Evolutionary conservation across 2,113 vertebrate genomes (phyloP).

Genomic region (Archocentrus centrarchus): DNA sequence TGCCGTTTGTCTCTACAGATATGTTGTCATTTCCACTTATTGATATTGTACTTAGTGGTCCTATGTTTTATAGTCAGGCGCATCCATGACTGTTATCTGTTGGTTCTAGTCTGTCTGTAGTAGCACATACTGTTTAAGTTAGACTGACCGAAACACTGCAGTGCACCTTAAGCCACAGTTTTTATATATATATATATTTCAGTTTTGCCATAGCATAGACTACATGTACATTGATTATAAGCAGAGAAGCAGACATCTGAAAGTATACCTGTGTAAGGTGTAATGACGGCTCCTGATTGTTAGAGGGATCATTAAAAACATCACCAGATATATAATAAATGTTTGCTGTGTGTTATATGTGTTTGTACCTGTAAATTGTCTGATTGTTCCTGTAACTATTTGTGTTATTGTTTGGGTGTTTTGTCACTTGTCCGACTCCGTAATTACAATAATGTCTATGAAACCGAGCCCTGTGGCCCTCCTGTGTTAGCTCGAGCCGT

Average conservation of each 20-base stretch:
- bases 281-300: conserved; percentile 43
- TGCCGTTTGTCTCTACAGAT: conserved; percentile 44
- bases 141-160: conserved; percentile 56
- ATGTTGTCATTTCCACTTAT: conserved; percentile 40
- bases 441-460: conserved; percentile 53
- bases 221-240: conserved; percentile 34
- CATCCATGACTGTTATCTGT: conserved; percentile 67
- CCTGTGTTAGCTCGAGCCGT: conserved; percentile 11
- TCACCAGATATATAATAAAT: conserved; percentile 66
- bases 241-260: conserved; percentile 16
- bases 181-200: not conserved
- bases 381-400: conserved; percentile 55
- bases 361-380: conserved; percentile 60
- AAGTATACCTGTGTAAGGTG: conserved; percentile 20
- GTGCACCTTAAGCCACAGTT: not conserved
- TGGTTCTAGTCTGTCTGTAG: conserved; percentile 53
- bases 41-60: conserved; percentile 23
- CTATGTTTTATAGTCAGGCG: conserved; percentile 42
- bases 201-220: conserved; percentile 35
- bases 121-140: conserved; percentile 60
- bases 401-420: conserved; percentile 66
- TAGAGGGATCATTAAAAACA: conserved; percentile 33
- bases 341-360: conserved; percentile 62
- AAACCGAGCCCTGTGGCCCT: conserved; percentile 44
- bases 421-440: conserved; percentile 55